phyloP scores from a whole-genome alignment of 2,797 vertebrate genomes.

The Acipenser ruthenus region DNA sequence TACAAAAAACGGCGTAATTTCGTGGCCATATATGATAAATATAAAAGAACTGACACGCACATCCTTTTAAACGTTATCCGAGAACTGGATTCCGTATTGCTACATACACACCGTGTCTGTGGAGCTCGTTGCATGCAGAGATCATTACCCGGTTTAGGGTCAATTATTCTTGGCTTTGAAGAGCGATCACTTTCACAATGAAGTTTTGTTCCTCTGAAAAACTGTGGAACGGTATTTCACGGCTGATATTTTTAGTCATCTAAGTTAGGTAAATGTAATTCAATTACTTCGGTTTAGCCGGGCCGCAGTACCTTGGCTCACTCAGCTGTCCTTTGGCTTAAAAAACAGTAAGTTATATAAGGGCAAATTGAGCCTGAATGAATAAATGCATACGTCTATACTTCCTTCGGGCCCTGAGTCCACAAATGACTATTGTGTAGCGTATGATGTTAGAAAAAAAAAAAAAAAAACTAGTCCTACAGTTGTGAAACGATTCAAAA shows the following conservation, averaged over 20 bases:
- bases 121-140: slow-evolving; percentile 3
- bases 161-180: slow-evolving; percentile 33
- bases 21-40: no score
- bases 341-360: neutral
- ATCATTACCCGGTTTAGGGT: slow-evolving; percentile 31
- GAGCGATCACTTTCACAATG: slow-evolving; percentile 30
- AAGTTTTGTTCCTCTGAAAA: slow-evolving; percentile 8
- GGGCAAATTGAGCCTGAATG: neutral
- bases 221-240: slow-evolving; percentile 18
- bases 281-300: slow-evolving; percentile 24
- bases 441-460: no score
- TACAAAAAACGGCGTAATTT: no score
- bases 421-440: no score
- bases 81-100: no score
- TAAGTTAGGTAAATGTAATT: slow-evolving; percentile 23
- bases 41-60: no score
- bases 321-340: slow-evolving; percentile 2
- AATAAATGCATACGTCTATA: no score
- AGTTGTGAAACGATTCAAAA: no score
- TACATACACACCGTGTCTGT: neutral
- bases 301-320: slow-evolving; percentile 7
- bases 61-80: no score
- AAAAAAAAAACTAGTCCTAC: no score
- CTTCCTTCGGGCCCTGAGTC: no score
- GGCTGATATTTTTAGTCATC: slow-evolving; percentile 21